Conservation (phyloP, 2,888 invertebrate species). For the Agrypnus murinus region DNA sequence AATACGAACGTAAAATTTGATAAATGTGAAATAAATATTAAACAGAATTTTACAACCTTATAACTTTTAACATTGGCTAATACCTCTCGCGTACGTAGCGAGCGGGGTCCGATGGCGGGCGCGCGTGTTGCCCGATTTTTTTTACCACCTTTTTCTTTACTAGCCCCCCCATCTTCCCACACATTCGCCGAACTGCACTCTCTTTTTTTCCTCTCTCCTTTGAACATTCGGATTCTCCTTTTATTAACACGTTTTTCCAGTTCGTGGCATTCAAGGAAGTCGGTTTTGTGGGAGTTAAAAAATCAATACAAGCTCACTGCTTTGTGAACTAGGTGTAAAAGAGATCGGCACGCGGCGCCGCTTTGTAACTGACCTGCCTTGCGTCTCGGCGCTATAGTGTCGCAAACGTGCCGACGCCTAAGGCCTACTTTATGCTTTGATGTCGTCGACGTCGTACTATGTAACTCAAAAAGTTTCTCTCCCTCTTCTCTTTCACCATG, state of each 20-base stretch:
- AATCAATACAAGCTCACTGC: conserved; percentile 58
- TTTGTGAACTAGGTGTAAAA: conserved; percentile 63
- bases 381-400: conserved; percentile 65
- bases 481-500: conserved; percentile 28
- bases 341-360: conserved; percentile 66
- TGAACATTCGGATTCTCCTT: conserved; percentile 25
- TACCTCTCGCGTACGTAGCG: neutral
- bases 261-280: conserved; percentile 49
- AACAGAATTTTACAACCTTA: conserved; percentile 64
- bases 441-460: conserved; percentile 52
- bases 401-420: conserved; percentile 64
- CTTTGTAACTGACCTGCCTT: conserved; percentile 69
- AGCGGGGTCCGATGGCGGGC: too few species aligned
- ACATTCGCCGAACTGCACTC: neutral
- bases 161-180: neutral
- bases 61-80: conserved; percentile 45
- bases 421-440: conserved; percentile 63
- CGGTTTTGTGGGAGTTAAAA: conserved; percentile 55
- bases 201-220: conserved; percentile 10
- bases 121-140: conserved; percentile 1
- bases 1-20: conserved; percentile 70
- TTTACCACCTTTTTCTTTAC: conserved; percentile 9
- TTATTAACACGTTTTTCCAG: conserved; percentile 49
- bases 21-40: conserved; percentile 72
- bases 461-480: conserved; percentile 11